Base-by-base conservation (phyloP, 2,797 vertebrate genomes). In the Enteromius afrohamiltoni region DNA sequence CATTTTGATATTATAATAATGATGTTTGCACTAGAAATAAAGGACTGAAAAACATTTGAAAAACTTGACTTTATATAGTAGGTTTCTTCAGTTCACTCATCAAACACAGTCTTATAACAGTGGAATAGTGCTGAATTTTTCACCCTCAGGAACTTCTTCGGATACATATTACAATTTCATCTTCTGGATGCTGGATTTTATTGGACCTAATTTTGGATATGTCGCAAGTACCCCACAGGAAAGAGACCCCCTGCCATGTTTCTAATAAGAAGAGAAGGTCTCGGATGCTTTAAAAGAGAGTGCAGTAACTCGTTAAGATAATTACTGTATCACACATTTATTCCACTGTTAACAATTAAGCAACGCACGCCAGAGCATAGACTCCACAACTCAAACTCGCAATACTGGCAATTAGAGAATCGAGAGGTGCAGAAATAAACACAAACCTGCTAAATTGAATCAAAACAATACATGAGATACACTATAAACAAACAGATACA, bases 311-410 rank as follows among this genome's bases (percentile, higher is more conserved):
- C 91, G 92, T 94, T 93, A 93, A 88, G 91, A 92, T 94, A 94
- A 94, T 94, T 93, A 94, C 91, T 91, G 89, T 89, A 93, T 93
- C 91, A 91, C 91, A 94, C 93, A 91, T 93, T 92, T 91, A 93
- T 92, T 93, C 89, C 71, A 79, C 82, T 84, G 88, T 89, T 90
- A 90, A 89, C 89, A 89, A 89, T 91, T 89, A 89, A 91, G 87
- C 88, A 91, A 88, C 87, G 85, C 86, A 88, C 83, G 87, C 83
- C 82, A 83, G 85, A 78, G 86, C 88, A 87, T 82, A 89, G 88
- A 91, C 87, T 88, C 89, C 87, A 91, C 91, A 90, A 90, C 90
- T 91, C 89, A 91, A 93, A 93, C 91, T 86, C 85, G 83, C 88
- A 90, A 93, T 91, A 91, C 88, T 85, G 88, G 91, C 92, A 94